A percentile compares a stretch with the other conserved stretches of the same genome.
Evolutionary conservation across 2,113 vertebrate genomes (phyloP).

Genomic region (Toxotes chatareus): DNA sequence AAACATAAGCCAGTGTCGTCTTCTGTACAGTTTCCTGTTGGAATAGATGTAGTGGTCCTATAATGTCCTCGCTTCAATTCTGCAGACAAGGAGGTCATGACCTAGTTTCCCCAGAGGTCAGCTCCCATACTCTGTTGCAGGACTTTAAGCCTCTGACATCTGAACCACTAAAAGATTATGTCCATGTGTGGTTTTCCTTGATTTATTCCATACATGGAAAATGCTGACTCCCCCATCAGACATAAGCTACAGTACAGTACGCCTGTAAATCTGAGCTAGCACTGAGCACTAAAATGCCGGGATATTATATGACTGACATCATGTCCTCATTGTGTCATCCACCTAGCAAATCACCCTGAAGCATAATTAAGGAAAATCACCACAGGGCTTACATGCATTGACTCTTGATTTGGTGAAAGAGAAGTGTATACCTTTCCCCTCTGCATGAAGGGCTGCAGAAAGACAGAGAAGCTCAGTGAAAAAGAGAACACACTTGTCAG

Average conservation of each 20-base stretch:
- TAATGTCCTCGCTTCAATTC: conserved; percentile 42
- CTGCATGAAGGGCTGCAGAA: conserved; percentile 41
- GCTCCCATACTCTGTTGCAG: conserved; percentile 49
- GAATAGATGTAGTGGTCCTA: conserved; percentile 25
- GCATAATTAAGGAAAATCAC: conserved; percentile 75
- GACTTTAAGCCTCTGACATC: conserved; percentile 65
- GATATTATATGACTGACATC: conserved; percentile 67
- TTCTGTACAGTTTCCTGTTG: conserved; percentile 1
- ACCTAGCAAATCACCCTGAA: conserved; percentile 69
- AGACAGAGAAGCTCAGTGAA: conserved; percentile 66
- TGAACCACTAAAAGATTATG: conserved; percentile 63
- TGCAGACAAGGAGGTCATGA: conserved; percentile 60
- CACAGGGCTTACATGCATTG: conserved; percentile 61
- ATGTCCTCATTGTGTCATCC: conserved; percentile 76
- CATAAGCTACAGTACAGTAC: conserved; percentile 19
- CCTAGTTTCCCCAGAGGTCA: conserved; percentile 68
- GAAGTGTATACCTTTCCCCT: conserved; percentile 57
- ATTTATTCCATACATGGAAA: conserved; percentile 48
- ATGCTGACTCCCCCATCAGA: conserved; percentile 31
- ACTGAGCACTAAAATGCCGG: conserved; percentile 15
- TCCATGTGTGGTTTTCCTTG: conserved; percentile 51
- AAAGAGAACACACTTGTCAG: conserved; percentile 72
- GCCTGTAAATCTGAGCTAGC: conserved; percentile 10
- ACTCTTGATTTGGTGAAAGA: conserved; percentile 73
- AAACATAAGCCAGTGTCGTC: conserved; percentile 11